Evolutionary conservation across 2,797 vertebrate species (phyloP).

Genomic region (Oreonectes daqikongensis): DNA sequence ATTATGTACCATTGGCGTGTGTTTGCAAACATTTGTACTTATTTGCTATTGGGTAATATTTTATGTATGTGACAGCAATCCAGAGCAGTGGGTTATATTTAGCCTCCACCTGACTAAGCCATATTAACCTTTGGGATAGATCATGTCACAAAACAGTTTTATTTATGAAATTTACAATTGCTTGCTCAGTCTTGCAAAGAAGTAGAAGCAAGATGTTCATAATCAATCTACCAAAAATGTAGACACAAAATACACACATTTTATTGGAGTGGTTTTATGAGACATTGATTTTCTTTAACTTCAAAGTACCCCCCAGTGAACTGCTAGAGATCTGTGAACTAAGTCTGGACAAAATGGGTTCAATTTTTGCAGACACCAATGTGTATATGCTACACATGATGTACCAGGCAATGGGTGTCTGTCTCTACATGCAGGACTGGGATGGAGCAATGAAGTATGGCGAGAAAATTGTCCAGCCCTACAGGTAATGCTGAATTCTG

Average conservation of each 20-base stretch:
- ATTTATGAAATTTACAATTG: neutral
- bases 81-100: constrained; percentile 12
- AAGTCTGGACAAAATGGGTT: constrained; percentile 94
- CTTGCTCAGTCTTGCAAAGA: no score
- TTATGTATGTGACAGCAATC: neutral
- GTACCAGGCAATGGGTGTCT: constrained; percentile 99
- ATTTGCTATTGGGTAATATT: neutral
- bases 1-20: neutral
- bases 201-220: neutral
- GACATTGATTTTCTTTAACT: constrained; percentile 79
- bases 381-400: constrained; percentile 99
- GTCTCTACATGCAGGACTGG: constrained; percentile 97
- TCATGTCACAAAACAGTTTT: constrained; percentile 3
- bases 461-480: constrained; percentile 92
- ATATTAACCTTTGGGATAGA: neutral
- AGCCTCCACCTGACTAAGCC: neutral
- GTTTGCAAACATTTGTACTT: neutral
- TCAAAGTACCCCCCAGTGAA: constrained; percentile 85
- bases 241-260: neutral
- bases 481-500: constrained; percentile 80
- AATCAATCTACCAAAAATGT: neutral
- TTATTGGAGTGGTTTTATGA: no score
- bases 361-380: constrained; percentile 91
- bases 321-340: constrained; percentile 96
- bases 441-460: constrained; percentile 92